Conservation (phyloP, 2,113 vertebrate genomes). For the Leucoraja erinaceus region DNA sequence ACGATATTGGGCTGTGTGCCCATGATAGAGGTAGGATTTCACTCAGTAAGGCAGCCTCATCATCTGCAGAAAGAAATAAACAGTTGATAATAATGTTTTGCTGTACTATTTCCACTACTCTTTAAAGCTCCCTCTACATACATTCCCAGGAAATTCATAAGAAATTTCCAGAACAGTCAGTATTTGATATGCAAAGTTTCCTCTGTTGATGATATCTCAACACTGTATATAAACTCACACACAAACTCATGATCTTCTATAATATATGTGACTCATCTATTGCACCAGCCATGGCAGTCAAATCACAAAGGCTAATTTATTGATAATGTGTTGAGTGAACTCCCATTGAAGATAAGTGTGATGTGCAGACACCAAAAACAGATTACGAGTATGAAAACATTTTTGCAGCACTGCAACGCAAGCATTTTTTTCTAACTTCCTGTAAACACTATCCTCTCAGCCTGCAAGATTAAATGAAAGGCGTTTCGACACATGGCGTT, state of each 20-base stretch:
- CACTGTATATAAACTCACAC: background rate
- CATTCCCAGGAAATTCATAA: background rate
- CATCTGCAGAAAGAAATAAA: slow-evolving; percentile 43
- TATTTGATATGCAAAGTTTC: background rate
- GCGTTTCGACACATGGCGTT: too few species aligned
- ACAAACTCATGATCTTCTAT: background rate
- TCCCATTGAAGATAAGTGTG: background rate
- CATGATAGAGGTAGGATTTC: slow-evolving; percentile 40
- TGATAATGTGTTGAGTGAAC: background rate
- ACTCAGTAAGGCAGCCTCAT: slow-evolving; percentile 42
- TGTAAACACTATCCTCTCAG: background rate
- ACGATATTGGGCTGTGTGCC: background rate
- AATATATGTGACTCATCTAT: background rate
- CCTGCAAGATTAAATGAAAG: background rate
- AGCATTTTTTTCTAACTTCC: background rate
- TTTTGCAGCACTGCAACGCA: background rate
- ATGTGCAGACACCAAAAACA: background rate
- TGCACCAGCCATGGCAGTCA: background rate
- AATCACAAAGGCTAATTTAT: background rate
- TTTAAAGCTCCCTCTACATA: background rate
- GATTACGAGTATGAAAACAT: background rate
- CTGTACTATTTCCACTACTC: background rate
- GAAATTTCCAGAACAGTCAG: background rate
- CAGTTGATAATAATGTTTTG: background rate
- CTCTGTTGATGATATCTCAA: background rate